Percentiles rank a stretch among this genome's conserved stretches.
Evolutionary conservation across 2,113 vertebrate species (phyloP).

Genomic region (Saccopteryx leptura): DNA sequence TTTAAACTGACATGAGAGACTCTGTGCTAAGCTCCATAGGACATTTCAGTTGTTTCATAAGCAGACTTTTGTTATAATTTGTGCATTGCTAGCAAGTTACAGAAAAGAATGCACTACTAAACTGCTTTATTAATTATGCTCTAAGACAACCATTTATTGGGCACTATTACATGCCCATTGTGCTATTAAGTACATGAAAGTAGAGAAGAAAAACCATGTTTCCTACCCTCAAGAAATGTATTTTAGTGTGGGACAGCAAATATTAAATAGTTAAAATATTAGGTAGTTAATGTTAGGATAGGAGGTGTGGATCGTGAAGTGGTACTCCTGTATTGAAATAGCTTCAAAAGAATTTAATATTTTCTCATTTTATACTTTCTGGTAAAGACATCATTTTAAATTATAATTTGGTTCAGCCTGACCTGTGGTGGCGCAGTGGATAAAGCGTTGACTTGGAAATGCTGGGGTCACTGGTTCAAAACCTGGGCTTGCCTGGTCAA

Average conservation of each 20-base stretch:
- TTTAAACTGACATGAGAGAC: conserved; percentile 12
- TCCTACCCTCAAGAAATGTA: neutral
- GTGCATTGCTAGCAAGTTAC: conserved; percentile 5
- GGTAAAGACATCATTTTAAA: neutral
- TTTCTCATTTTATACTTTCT: neutral
- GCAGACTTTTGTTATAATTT: neutral
- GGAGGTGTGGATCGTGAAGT: neutral
- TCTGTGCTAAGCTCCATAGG: neutral
- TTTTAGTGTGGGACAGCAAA: neutral
- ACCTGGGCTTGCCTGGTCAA: too few relatives aligned
- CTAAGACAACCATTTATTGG: conserved; percentile 55
- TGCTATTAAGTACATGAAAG: conserved; percentile 15
- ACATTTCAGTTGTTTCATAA: conserved; percentile 22
- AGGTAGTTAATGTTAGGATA: neutral
- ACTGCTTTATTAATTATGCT: conserved; percentile 35
- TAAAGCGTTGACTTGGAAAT: too few relatives aligned
- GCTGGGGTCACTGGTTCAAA: too few relatives aligned
- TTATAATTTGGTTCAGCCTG: neutral
- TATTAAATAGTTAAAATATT: conserved; percentile 22
- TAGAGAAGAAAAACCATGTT: conserved; percentile 29
- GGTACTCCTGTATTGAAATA: conserved; percentile 15
- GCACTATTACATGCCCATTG: neutral
- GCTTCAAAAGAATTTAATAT: conserved; percentile 57
- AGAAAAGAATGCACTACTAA: neutral
- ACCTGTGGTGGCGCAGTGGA: too few relatives aligned